Evolutionary conservation across 2,888 invertebrate genomes (phyloP).

Genomic region (Megalurothrips usitatus): DNA sequence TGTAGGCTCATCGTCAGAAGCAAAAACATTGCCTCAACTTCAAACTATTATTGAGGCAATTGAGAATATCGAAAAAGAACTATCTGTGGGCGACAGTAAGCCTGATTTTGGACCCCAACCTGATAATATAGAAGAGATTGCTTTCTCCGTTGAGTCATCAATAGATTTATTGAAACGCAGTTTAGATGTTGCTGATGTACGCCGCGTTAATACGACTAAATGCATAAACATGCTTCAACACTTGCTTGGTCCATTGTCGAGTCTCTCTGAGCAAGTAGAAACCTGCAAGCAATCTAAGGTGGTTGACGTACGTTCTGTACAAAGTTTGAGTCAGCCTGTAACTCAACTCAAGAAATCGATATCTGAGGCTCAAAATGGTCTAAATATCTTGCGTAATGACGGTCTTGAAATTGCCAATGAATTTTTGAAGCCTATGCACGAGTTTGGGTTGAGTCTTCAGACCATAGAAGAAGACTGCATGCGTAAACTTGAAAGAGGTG

Average conservation of each 20-base stretch:
- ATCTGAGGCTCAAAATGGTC: neutral
- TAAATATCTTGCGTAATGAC: neutral
- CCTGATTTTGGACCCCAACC: too few species aligned
- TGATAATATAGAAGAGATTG: too few species aligned
- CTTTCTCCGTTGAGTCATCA: too few species aligned
- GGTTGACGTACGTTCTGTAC: too few species aligned
- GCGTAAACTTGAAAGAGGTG: neutral
- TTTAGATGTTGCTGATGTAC: too few species aligned
- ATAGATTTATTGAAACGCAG: too few species aligned
- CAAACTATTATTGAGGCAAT: neutral
- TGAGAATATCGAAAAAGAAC: neutral
- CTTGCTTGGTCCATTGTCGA: too few species aligned
- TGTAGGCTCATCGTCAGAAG: neutral
- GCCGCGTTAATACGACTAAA: too few species aligned
- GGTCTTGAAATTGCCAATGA: neutral
- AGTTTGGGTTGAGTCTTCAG: neutral
- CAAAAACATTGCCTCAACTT: neutral
- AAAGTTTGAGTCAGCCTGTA: neutral
- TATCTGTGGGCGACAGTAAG: neutral
- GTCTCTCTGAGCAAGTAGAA: too few species aligned
- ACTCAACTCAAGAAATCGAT: neutral
- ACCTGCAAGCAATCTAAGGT: too few species aligned
- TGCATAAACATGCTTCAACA: too few species aligned
- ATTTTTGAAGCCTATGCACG: neutral
- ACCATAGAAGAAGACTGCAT: conserved; percentile 1